phyloP scores from a whole-genome alignment of 2,888 invertebrate genomes.

The Rhagium mordax region DNA sequence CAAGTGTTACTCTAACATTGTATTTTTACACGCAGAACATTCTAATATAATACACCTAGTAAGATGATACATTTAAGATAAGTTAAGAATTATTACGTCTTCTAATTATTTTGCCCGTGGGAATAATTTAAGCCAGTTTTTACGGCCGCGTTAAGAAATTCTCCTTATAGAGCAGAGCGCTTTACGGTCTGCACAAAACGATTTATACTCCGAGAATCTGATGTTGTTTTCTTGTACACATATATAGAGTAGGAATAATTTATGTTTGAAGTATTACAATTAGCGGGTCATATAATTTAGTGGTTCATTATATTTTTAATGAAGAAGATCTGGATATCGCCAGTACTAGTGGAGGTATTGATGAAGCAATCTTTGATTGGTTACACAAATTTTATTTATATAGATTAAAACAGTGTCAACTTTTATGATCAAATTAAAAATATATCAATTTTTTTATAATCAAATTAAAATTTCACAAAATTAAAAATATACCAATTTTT shows the following conservation, averaged over 20 bases:
- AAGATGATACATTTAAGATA: constrained; percentile 52
- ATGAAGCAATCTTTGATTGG: too few species aligned
- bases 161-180: constrained; percentile 41
- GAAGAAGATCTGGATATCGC: too few species aligned
- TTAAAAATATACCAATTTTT: too few species aligned
- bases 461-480: too few species aligned
- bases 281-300: not conserved
- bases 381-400: too few species aligned
- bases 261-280: not conserved
- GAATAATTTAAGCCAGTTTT: constrained; percentile 50
- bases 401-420: too few species aligned
- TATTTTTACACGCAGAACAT: constrained; percentile 17
- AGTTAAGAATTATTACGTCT: constrained; percentile 52
- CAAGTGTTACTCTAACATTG: not conserved
- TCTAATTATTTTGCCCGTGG: constrained; percentile 55
- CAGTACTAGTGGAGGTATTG: too few species aligned
- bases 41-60: constrained; percentile 41
- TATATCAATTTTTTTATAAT: too few species aligned
- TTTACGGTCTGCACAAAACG: constrained; percentile 39
- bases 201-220: constrained; percentile 37
- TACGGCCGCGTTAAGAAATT: constrained; percentile 42
- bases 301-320: not conserved
- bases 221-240: constrained; percentile 16
- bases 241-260: not conserved
- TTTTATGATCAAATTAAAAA: too few species aligned